Evolutionary conservation across 1,140 invertebrate genomes (phyloP).

Genomic region (Melanaphis sacchari): DNA sequence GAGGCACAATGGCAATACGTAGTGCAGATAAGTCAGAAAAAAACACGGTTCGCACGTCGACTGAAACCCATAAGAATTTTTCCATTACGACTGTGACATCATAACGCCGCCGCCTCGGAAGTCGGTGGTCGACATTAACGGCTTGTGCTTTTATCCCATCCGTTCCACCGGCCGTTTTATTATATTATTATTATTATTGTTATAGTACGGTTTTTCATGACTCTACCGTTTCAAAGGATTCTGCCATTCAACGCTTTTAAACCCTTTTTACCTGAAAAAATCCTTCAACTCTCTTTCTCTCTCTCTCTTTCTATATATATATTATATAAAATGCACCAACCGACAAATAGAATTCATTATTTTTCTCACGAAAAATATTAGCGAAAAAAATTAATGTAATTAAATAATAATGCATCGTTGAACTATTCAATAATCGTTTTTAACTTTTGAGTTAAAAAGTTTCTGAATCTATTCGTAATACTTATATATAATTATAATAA

Average conservation of each 20-base stretch:
- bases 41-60: neutral
- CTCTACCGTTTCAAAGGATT: neutral
- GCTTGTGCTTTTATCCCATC: neutral
- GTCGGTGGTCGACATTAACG: neutral
- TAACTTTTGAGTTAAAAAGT: no score
- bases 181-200: conserved; percentile 15
- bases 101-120: neutral
- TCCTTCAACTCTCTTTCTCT: neutral
- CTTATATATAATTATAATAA: neutral
- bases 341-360: neutral
- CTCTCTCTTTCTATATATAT: no score
- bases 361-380: neutral
- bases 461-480: neutral
- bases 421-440: neutral
- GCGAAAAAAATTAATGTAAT: neutral
- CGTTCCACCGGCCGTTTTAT: neutral
- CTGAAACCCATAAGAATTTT: neutral
- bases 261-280: neutral
- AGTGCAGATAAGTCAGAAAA: neutral
- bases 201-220: neutral
- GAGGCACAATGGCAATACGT: neutral
- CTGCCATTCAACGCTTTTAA: neutral
- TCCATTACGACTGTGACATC: neutral
- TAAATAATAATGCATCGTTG: neutral
- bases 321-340: neutral